phyloP scores from a whole-genome alignment of 2,113 vertebrate genomes.

The Petroica traversi region DNA sequence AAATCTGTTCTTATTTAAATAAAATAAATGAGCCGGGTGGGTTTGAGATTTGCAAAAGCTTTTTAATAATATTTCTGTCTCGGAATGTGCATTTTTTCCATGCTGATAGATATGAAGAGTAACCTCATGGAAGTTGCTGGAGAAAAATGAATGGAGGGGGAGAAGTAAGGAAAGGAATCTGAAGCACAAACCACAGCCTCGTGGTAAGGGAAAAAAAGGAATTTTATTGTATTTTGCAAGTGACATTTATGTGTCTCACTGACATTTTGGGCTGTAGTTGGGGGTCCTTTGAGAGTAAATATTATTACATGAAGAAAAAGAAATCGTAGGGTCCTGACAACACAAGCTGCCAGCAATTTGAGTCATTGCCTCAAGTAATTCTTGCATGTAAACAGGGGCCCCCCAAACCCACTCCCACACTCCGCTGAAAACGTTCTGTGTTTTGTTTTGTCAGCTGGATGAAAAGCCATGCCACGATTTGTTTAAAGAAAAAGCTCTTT shows the following conservation, averaged over 20 bases:
- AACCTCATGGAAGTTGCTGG: neutral
- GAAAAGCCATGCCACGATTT: neutral
- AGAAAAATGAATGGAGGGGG: neutral
- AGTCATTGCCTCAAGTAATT: neutral
- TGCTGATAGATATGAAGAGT: neutral
- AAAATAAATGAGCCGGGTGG: neutral
- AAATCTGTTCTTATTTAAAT: neutral
- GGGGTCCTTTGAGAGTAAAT: neutral
- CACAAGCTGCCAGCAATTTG: neutral
- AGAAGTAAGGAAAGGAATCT: neutral
- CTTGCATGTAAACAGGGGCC: neutral
- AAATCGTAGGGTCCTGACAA: neutral
- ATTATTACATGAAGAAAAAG: neutral
- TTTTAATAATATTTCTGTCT: neutral
- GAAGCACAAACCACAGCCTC: neutral
- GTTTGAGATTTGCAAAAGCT: neutral
- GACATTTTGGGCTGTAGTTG: neutral
- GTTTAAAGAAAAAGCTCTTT: conserved; percentile 32
- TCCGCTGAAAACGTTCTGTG: neutral
- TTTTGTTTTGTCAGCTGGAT: conserved; percentile 23
- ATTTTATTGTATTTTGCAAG: neutral
- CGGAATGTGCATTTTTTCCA: neutral
- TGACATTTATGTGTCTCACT: neutral
- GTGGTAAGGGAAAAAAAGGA: neutral
- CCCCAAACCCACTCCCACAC: neutral